Evolutionary conservation across 1,140 invertebrate genomes (phyloP), one percentile per base, ranked within the genome.

Genomic region (Harpegnathos saltator): DNA sequence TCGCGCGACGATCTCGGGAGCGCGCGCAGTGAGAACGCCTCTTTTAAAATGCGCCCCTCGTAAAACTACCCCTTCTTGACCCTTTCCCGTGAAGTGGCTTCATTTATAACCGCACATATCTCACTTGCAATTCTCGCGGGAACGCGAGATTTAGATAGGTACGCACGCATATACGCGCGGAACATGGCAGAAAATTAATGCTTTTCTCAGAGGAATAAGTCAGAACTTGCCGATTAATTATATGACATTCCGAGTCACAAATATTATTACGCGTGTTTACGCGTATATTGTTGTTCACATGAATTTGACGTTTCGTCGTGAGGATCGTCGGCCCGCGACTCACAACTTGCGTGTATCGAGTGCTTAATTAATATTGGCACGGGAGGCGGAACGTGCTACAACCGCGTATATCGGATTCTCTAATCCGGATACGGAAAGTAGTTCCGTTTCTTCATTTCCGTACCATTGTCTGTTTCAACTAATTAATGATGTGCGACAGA

Each of bases 51-150:
- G 29, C n/a, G 29, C 29, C 12, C n/a, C 75, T 71, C 65, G 33
- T 80, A 80, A 80, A 80, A 80, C 52, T 58, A 58, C 33, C 15
- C 22, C 75, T 22, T 26, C 24, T 69, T 29, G 33, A 59, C 22
- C 38, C 14, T 80, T 80, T 44, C 63, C 33, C 68, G 52, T n/a
- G 26, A 80, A 80, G 22, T 80, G 54, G 52, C 75, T 80, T 69
- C n/a, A 69, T 69, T 80, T 80, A 65, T 71, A 80, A 80, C 33
- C 22, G 14, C 17, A 69, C 44, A 69, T 44, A 78, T 44, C 33
- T 22, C n/a, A n/a, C 17, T 48, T 22, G 75, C 22, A n/a, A 17
- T 33, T 44, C n/a, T 1, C 22, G 4, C 26, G 52, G 12, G 33
- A 78, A 44, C 58, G 7, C 38, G 33, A 7, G 33, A n/a, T n/a